Evolutionary conservation across 2,888 invertebrate genomes (phyloP).

Genomic region (Syrista parreyssii): DNA sequence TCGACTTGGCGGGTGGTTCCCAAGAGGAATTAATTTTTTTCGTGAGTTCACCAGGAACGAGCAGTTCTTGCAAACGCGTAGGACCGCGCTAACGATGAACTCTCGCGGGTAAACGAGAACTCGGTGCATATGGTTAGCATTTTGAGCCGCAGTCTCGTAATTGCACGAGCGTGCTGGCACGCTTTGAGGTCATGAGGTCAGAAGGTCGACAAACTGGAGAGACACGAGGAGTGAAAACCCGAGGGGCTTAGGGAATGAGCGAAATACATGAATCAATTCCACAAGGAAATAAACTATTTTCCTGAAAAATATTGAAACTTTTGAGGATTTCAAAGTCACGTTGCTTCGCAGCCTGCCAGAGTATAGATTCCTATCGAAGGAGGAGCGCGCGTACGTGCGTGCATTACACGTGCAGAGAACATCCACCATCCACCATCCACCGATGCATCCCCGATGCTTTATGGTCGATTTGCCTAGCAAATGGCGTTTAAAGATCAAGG

Average conservation of each 20-base stretch:
- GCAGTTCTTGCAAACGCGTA: constrained; percentile 3
- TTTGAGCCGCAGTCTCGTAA: background rate
- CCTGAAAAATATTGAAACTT: background rate
- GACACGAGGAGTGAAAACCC: background rate
- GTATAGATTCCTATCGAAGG: background rate
- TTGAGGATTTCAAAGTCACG: background rate
- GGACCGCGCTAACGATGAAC: constrained; percentile 6
- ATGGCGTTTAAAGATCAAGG: constrained; percentile 53
- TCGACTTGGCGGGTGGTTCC: background rate
- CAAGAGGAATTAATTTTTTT: constrained; percentile 6
- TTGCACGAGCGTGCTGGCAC: background rate
- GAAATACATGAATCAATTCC: background rate
- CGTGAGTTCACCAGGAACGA: constrained; percentile 7
- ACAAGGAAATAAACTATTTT: background rate
- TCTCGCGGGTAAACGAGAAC: background rate
- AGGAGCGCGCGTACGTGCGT: background rate
- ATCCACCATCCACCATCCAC: background rate
- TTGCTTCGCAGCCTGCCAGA: background rate
- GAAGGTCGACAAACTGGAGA: background rate
- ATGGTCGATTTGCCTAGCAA: constrained; percentile 45
- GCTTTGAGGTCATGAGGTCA: background rate
- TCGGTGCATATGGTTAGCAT: background rate
- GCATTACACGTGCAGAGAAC: background rate
- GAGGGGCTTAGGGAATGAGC: too few species aligned
- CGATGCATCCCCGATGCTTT: constrained; percentile 33